A percentile compares a stretch with the other conserved stretches of the same genome.
Conservation (phyloP, 2,113 vertebrate species). For the Dissostichus mawsoni region DNA sequence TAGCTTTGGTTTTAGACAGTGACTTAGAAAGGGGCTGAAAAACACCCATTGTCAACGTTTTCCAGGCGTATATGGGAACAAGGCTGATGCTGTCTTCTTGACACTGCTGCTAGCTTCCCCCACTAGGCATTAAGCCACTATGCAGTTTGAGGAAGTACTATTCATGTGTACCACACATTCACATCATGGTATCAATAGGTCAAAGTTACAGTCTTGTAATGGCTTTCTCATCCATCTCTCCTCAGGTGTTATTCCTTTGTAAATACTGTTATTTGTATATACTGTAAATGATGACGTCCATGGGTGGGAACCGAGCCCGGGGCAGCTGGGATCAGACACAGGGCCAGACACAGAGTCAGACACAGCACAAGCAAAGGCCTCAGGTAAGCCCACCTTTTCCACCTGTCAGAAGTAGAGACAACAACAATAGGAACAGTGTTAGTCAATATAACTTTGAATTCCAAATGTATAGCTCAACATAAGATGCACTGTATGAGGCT, state of each 20-base stretch:
- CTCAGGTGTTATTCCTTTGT: constrained; percentile 94
- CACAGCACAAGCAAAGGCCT: constrained; percentile 91
- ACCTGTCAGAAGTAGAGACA: constrained; percentile 12
- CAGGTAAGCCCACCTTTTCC: constrained; percentile 73
- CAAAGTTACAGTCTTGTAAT: constrained; percentile 28
- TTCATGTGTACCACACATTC: background rate
- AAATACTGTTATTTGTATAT: constrained; percentile 99
- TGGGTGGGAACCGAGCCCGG: constrained; percentile 96
- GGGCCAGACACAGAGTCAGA: constrained; percentile 97
- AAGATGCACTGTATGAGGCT: background rate
- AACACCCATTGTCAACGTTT: constrained; percentile 29
- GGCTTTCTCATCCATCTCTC: constrained; percentile 26
- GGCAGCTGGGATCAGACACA: constrained; percentile 97
- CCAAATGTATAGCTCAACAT: background rate
- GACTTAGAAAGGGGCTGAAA: constrained; percentile 4
- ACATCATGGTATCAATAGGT: constrained; percentile 34
- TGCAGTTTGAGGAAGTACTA: constrained; percentile 57
- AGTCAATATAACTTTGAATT: background rate
- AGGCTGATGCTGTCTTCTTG: constrained; percentile 31
- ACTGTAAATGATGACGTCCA: constrained; percentile 99
- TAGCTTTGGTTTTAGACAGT: constrained; percentile 18
- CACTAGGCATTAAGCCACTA: constrained; percentile 12
- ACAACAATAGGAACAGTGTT: background rate
- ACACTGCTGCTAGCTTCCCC: constrained; percentile 14
- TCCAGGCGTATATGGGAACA: constrained; percentile 22